Percentiles rank a stretch among this genome's conserved stretches.
Evolutionary conservation across 2,113 vertebrate species (phyloP).

Genomic region (Melospiza melodia): DNA sequence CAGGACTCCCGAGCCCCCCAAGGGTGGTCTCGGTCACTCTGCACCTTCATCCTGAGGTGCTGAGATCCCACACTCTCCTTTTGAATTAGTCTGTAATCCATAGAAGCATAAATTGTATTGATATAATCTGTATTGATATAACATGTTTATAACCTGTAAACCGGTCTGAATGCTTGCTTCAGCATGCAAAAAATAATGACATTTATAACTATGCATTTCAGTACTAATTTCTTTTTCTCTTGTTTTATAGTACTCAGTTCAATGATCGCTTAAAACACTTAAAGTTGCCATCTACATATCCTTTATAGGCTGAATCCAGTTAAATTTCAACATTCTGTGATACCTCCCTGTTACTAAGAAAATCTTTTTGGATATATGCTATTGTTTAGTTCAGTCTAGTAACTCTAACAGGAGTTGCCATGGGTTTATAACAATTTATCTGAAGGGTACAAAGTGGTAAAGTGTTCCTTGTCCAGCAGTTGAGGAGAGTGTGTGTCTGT

Average conservation of each 20-base stretch:
- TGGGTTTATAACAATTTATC: not conserved
- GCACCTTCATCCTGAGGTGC: too few species aligned
- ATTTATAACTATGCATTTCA: constrained; percentile 45
- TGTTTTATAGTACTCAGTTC: constrained; percentile 27
- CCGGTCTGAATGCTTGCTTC: not conserved
- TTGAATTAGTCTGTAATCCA: not conserved
- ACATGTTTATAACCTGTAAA: not conserved
- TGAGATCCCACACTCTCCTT: constrained; percentile 4
- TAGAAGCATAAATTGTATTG: not conserved
- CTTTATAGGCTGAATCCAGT: constrained; percentile 13
- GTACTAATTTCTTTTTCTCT: constrained; percentile 33
- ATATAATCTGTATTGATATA: not conserved
- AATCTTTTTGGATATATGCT: not conserved
- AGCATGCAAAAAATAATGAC: constrained; percentile 43
- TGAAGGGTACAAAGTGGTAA: not conserved
- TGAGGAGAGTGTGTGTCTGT: not conserved
- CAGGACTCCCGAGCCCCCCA: too few species aligned
- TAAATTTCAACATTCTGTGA: constrained; percentile 41
- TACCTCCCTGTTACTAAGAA: not conserved
- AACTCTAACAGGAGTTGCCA: not conserved
- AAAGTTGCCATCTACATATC: constrained; percentile 1
- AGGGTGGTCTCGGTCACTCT: too few species aligned
- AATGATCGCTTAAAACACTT: constrained; percentile 33
- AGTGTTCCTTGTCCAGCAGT: not conserved
- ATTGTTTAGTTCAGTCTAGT: not conserved